Percentiles rank a stretch among this genome's conserved stretches.
Evolutionary conservation across 2,797 vertebrate species (phyloP).

Genomic region (Aldrovandia affinis): DNA sequence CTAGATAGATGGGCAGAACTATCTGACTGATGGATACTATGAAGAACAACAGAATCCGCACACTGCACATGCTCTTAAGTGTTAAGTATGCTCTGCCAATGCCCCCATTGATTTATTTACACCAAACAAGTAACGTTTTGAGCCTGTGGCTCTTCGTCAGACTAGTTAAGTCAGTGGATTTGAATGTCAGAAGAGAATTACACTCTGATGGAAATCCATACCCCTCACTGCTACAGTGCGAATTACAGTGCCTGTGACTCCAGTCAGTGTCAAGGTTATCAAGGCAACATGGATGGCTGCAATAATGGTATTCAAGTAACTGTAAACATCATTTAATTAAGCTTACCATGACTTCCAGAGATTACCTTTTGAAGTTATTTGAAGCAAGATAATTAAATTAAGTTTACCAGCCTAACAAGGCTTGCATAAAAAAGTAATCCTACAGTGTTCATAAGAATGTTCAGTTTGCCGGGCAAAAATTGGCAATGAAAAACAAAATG

Average conservation of each 20-base stretch:
- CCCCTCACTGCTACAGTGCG: conserved; percentile 18
- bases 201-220: conserved; percentile 34
- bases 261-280: conserved; percentile 39
- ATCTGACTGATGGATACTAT: too few species aligned
- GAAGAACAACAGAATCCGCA: too few species aligned
- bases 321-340: conserved; percentile 21
- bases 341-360: conserved; percentile 30
- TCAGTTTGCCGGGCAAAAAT: not conserved
- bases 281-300: conserved; percentile 24
- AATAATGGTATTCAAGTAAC: conserved; percentile 18
- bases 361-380: conserved; percentile 3
- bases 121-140: too few species aligned
- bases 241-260: conserved; percentile 29
- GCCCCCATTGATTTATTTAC: too few species aligned
- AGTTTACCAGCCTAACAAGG: not conserved
- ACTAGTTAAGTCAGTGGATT: not conserved
- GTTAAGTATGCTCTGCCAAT: too few species aligned
- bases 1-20: too few species aligned
- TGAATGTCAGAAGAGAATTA: not conserved
- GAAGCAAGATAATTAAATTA: not conserved
- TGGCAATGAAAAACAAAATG: not conserved
- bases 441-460: not conserved
- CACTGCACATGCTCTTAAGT: too few species aligned
- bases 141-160: too few species aligned
- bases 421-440: too few species aligned